Evolutionary conservation across 2,113 vertebrate species (phyloP).

Genomic region (Semnopithecus entellus): DNA sequence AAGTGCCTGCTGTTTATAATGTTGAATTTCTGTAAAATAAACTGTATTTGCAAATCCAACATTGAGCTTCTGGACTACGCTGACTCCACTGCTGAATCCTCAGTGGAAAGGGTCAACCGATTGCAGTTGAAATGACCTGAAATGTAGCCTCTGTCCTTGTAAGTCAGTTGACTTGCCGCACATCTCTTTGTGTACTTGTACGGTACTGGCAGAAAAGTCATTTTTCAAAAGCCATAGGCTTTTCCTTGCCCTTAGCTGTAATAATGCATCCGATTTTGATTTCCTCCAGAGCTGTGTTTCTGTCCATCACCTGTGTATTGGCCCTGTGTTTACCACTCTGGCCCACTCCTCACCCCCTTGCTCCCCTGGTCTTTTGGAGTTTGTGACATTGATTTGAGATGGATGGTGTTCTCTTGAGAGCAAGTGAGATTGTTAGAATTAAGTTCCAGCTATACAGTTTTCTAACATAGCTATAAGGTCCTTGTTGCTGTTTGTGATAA

Average conservation of each 20-base stretch:
- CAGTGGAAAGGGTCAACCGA: constrained; percentile 77
- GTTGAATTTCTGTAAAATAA: constrained; percentile 85
- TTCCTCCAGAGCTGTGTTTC: constrained; percentile 81
- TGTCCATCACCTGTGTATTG: constrained; percentile 77
- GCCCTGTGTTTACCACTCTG: constrained; percentile 75
- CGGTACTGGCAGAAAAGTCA: constrained; percentile 79
- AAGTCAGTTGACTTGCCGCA: constrained; percentile 78
- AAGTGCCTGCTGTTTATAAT: constrained; percentile 79
- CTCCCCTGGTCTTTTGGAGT: constrained; percentile 76
- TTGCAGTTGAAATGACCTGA: constrained; percentile 76
- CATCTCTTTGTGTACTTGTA: constrained; percentile 82
- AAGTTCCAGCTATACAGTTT: constrained; percentile 87
- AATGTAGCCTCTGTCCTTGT: constrained; percentile 80
- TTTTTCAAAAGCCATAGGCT: constrained; percentile 80
- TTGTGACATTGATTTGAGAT: constrained; percentile 80
- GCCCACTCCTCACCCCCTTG: neutral
- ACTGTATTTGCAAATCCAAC: constrained; percentile 84
- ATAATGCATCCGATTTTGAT: constrained; percentile 82
- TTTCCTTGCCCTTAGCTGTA: constrained; percentile 83
- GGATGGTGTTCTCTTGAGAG: constrained; percentile 74
- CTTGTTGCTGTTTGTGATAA: constrained; percentile 87
- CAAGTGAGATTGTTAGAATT: constrained; percentile 80
- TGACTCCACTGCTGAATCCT: constrained; percentile 84
- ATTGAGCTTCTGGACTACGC: constrained; percentile 84
- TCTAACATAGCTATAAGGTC: constrained; percentile 87